Evolutionary conservation across 1,140 invertebrate species (phyloP).

Genomic region (Eubasilissa regina): DNA sequence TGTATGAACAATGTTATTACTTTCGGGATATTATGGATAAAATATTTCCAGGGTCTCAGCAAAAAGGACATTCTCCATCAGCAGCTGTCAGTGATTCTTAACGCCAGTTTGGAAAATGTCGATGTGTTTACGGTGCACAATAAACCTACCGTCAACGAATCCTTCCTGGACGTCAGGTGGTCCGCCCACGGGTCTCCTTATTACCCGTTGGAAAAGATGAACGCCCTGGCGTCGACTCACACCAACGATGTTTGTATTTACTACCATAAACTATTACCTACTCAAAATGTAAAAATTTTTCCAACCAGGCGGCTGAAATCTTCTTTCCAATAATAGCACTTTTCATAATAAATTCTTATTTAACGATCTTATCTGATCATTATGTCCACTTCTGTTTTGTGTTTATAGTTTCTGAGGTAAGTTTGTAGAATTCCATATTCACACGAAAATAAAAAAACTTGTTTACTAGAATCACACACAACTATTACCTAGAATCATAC

Average conservation of each 20-base stretch:
- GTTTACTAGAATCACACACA: too few species aligned
- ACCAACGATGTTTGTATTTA: conserved; percentile 74
- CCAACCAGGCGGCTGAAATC: too few species aligned
- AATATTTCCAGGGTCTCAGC: conserved; percentile 74
- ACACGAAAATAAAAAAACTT: too few species aligned
- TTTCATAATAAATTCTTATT: too few species aligned
- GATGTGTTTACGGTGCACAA: conserved; percentile 93
- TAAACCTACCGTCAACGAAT: conserved; percentile 76
- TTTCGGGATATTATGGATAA: too few species aligned
- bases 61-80: conserved; percentile 82
- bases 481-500: too few species aligned
- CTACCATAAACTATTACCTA: not conserved
- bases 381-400: too few species aligned
- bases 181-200: conserved; percentile 94
- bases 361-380: too few species aligned
- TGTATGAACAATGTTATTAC: too few species aligned
- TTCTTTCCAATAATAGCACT: too few species aligned
- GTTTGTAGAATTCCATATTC: too few species aligned
- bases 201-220: conserved; percentile 87
- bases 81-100: conserved; percentile 82
- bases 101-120: conserved; percentile 85
- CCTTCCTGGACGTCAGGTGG: conserved; percentile 87
- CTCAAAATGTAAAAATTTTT: conserved; percentile 42
- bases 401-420: too few species aligned
- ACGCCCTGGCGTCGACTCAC: conserved; percentile 82